phyloP scores from a whole-genome alignment of 2,113 vertebrate genomes.

The Triplophysa rosa region DNA sequence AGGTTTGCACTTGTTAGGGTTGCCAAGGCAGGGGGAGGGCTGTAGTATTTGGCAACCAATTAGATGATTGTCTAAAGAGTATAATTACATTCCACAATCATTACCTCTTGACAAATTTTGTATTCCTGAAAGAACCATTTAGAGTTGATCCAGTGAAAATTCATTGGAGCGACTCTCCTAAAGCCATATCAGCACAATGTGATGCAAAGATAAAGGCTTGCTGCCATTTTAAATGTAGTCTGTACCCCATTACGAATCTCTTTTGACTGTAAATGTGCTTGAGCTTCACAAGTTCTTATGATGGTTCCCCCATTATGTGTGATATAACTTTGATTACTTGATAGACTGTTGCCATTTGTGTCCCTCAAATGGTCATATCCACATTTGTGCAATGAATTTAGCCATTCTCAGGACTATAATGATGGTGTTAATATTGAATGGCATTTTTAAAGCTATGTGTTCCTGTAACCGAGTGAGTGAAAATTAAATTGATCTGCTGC shows the following conservation, averaged over 20 bases:
- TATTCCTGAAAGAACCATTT: constrained; percentile 28
- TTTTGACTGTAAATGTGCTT: constrained; percentile 23
- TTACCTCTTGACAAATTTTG: constrained; percentile 25
- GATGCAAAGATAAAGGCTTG: background rate
- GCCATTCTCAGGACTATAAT: background rate
- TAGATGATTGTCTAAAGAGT: constrained; percentile 31
- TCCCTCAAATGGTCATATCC: constrained; percentile 2
- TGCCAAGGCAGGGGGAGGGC: background rate
- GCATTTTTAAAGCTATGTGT: background rate
- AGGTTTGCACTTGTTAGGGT: constrained; percentile 23
- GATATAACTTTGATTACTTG: constrained; percentile 6
- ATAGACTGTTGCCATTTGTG: background rate
- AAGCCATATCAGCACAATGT: background rate
- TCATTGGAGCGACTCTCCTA: background rate
- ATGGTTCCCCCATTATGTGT: constrained; percentile 31
- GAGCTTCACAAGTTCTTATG: constrained; percentile 7
- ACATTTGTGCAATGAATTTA: constrained; percentile 7
- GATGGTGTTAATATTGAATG: constrained; percentile 7
- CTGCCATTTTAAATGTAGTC: background rate
- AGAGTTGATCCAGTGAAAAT: constrained; percentile 22
- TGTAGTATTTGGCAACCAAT: constrained; percentile 7
- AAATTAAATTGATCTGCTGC: no score
- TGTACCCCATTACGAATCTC: background rate
- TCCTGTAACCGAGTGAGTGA: background rate
- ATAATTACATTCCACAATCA: constrained; percentile 17